Evolutionary conservation across 2,797 vertebrate species (phyloP), one percentile per base, ranked within the genome.

Genomic region (Lepilemur ruficaudatus): DNA sequence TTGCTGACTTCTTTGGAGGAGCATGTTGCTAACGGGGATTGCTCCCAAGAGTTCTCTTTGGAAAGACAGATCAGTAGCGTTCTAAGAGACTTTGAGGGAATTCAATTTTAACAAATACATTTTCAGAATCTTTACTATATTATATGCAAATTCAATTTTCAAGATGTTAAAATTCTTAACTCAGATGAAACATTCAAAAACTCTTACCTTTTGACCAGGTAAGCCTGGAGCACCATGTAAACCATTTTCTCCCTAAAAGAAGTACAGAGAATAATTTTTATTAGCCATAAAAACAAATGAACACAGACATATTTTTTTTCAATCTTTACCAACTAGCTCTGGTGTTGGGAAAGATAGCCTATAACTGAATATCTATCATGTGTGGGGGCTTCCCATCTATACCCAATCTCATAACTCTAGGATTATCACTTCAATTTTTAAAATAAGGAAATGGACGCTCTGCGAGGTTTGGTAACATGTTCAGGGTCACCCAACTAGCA

Each of bases 191-290:
- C 32, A 23, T 18, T 94, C 25, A 73, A 95, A 97, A 97, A 59
- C 55, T 76, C 52, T 96, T 98, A 98, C 98, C 98, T 98, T 97
- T 97, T 95, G 92, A 94, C 98, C 88, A 57, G 93, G 94, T 87
- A 96, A 96, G 84, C 97, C 98, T 96, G 97, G 95, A 93, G 25
- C 67, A 95, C 97, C 98, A 87, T n/a, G 46, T 91, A 97, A 98
- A 86, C 95, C 98, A 98, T 97, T 87, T 98, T 98, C 96, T 61
- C 98, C 98, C 98, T 98, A 93, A 98, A 98, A 98, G 87, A 97
- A 96, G 65, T 4, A 79, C 15, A 95, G 20, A 87, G 22, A 87
- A 91, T 81, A 84, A 43, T 72, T 35, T 46, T 23, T 63, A 73
- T 91, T 94, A 86, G 55, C 28, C 76, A 91, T 25, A 70, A 84